Evolutionary conservation across 2,113 vertebrate genomes (phyloP).

Genomic region (Myiopsitta monachus): DNA sequence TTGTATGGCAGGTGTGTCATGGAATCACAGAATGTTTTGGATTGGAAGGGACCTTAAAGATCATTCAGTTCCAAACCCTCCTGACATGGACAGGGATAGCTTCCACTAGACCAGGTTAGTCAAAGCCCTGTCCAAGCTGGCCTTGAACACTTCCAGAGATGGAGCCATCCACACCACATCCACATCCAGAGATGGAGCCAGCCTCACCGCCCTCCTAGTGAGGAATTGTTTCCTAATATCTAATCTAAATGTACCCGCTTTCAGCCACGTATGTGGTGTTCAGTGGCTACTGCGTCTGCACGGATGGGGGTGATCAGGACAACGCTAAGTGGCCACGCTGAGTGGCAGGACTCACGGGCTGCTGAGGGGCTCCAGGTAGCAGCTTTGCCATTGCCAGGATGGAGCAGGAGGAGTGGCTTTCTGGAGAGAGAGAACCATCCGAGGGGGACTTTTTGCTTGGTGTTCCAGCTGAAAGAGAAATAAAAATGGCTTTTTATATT

Average conservation of each 20-base stretch:
- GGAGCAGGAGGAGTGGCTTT: conserved; percentile 63
- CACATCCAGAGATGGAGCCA: too few relatives aligned
- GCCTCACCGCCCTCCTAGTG: neutral
- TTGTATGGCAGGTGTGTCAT: neutral
- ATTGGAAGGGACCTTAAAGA: neutral
- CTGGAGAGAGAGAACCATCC: conserved; percentile 65
- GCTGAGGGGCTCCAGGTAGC: conserved; percentile 75
- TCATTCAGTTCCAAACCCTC: neutral
- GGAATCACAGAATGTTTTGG: neutral
- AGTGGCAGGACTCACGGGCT: conserved; percentile 69
- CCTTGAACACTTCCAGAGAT: neutral
- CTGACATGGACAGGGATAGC: neutral
- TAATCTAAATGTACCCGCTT: neutral
- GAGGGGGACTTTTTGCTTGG: conserved; percentile 73
- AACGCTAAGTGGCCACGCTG: neutral
- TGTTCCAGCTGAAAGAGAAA: conserved; percentile 60
- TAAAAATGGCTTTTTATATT: neutral
- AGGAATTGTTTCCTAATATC: neutral
- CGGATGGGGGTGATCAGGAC: neutral
- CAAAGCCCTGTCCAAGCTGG: neutral
- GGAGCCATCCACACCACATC: neutral
- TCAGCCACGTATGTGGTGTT: rapidly evolving
- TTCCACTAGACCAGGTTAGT: neutral
- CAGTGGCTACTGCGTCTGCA: too few relatives aligned
- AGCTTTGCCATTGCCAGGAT: conserved; percentile 71